Evolutionary conservation across 1,140 invertebrate genomes (phyloP).

Genomic region (Pararge aegeria): DNA sequence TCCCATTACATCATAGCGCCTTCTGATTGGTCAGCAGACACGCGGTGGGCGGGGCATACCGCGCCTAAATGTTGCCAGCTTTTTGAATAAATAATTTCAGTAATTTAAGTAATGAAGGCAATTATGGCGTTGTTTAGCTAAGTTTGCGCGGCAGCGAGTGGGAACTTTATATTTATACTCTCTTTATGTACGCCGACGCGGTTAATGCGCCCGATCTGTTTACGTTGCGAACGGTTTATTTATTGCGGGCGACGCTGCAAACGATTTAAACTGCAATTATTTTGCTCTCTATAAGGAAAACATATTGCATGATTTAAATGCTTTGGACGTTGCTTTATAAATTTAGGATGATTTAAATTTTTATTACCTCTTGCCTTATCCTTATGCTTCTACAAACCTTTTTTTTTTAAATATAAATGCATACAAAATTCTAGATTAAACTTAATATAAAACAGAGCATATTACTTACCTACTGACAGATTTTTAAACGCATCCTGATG

Average conservation of each 20-base stretch:
- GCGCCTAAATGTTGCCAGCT: slow-evolving; percentile 77
- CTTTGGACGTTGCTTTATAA: slow-evolving; percentile 30
- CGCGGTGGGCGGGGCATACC: slow-evolving; percentile 47
- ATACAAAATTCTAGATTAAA: no score
- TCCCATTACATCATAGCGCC: slow-evolving; percentile 38
- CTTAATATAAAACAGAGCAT: no score
- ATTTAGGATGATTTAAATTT: slow-evolving; percentile 16
- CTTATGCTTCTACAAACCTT: neutral
- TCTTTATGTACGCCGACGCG: slow-evolving; percentile 77
- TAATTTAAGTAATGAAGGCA: slow-evolving; percentile 80
- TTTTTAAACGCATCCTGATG: no score
- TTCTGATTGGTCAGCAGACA: slow-evolving; percentile 47
- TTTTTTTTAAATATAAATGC: neutral
- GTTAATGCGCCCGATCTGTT: slow-evolving; percentile 78
- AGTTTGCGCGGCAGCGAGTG: slow-evolving; percentile 76
- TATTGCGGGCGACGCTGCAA: slow-evolving; percentile 68
- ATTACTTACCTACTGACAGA: no score
- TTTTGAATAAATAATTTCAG: slow-evolving; percentile 80
- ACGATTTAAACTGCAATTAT: slow-evolving; percentile 78
- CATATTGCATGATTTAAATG: slow-evolving; percentile 65
- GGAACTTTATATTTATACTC: slow-evolving; percentile 79
- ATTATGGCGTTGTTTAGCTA: slow-evolving; percentile 80
- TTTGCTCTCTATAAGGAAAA: slow-evolving; percentile 64
- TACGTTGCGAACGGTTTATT: slow-evolving; percentile 72
- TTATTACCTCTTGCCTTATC: neutral